A percentile compares a stretch with the other conserved stretches of the same genome.
These are phyloP conservation scores for Apodemia zela DNA, from an alignment of 2,888 invertebrate genomes.

Conservation along the genomic window DNA sequence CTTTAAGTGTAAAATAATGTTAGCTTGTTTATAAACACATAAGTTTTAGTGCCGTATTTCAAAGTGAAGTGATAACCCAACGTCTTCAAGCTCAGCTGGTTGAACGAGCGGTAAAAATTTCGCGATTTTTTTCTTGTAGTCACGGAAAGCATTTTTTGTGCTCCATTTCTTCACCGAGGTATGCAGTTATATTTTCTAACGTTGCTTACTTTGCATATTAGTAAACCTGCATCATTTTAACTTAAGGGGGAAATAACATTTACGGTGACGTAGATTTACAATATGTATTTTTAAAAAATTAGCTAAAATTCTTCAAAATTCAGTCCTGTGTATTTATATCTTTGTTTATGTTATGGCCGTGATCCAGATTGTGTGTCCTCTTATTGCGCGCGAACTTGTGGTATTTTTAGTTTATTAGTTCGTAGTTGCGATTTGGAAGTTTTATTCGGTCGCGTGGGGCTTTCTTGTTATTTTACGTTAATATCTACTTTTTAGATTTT, in stretches of 20 bases:
- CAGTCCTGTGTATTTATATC: conserved; percentile 49
- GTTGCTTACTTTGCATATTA: conserved; percentile 19
- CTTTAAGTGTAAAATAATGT: neutral
- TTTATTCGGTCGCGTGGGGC: conserved; percentile 53
- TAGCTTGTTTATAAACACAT: neutral
- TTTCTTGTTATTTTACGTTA: conserved; percentile 33
- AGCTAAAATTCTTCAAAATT: neutral
- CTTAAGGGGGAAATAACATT: neutral
- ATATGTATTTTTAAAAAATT: neutral
- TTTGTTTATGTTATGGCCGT: conserved; percentile 60
- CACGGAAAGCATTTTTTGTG: conserved; percentile 67
- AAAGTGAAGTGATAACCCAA: conserved; percentile 52
- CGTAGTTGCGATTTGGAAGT: conserved; percentile 38
- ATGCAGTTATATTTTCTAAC: conserved; percentile 62
- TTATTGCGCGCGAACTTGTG: conserved; percentile 75
- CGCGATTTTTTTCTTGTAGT: conserved; percentile 57
- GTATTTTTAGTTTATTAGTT: conserved; percentile 71
- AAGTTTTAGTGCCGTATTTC: conserved; percentile 27
- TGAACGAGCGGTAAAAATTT: conserved; percentile 75
- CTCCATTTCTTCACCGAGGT: conserved; percentile 68
- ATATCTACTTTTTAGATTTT: conserved; percentile 2
- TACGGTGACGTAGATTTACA: neutral
- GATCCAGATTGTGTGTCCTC: conserved; percentile 74
- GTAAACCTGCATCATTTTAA: neutral
- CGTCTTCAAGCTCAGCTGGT: conserved; percentile 77